A percentile compares a stretch with the other conserved stretches of the same genome.
Evolutionary conservation across 2,888 invertebrate genomes (phyloP).

Genomic region (Clusia tigrina): DNA sequence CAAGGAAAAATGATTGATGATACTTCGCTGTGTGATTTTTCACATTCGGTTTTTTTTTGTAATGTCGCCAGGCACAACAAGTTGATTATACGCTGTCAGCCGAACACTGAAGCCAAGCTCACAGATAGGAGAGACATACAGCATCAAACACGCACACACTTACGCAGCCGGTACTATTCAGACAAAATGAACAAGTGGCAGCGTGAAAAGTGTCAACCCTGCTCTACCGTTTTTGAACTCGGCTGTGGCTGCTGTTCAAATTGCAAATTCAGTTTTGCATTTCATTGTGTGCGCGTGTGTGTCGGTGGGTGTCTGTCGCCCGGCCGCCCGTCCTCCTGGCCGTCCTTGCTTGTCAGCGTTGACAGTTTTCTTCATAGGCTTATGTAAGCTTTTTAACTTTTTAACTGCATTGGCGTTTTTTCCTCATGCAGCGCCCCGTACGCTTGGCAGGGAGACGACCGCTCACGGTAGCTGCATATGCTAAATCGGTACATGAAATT

Average conservation of each 20-base stretch:
- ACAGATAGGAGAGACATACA: too few species aligned
- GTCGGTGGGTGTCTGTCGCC: not conserved
- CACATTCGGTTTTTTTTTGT: constrained; percentile 7
- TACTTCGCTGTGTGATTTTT: constrained; percentile 21
- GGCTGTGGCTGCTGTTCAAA: too few species aligned
- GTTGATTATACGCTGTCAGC: too few species aligned
- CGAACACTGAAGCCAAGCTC: too few species aligned
- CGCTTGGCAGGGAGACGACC: not conserved
- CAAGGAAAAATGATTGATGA: constrained; percentile 27
- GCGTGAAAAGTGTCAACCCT: too few species aligned
- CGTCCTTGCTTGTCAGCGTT: constrained; percentile 13
- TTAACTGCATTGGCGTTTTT: not conserved
- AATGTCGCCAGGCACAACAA: too few species aligned
- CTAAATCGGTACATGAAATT: constrained; percentile 28
- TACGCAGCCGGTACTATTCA: too few species aligned
- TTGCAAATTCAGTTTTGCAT: too few species aligned
- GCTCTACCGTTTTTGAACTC: too few species aligned
- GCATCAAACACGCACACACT: too few species aligned
- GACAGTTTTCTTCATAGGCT: constrained; percentile 16
- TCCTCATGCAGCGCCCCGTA: not conserved
- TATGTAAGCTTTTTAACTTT: constrained; percentile 12
- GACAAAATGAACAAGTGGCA: too few species aligned
- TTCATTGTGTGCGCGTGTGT: too few species aligned
- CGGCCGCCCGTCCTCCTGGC: constrained; percentile 1
- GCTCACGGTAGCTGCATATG: constrained; percentile 23